These are phyloP conservation scores for Brachionus paranguensis DNA, from an alignment of 1,140 invertebrate species.

Conservation along the genomic window DNA sequence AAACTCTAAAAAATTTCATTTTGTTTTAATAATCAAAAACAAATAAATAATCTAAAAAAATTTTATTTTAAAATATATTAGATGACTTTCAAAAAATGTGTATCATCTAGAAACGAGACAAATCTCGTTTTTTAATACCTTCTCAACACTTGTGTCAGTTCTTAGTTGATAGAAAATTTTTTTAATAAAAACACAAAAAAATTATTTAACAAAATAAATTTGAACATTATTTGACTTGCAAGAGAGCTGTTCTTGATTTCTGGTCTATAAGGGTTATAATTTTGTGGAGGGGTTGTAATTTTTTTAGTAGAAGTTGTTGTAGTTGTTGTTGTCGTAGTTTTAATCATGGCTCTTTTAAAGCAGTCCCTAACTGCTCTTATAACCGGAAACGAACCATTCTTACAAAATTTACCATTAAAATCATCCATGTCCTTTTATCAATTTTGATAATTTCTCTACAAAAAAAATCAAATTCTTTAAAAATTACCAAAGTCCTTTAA, in stretches of 20 bases:
- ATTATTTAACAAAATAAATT: not conserved
- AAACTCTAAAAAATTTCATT: not conserved
- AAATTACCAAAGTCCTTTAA: not conserved
- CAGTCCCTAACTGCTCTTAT: constrained; percentile 55
- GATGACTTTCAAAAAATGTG: not conserved
- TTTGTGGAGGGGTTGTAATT: not conserved
- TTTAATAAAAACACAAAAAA: not conserved
- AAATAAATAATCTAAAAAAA: not conserved
- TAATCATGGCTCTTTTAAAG: constrained; percentile 28
- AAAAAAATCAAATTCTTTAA: not conserved
- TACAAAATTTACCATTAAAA: constrained; percentile 47
- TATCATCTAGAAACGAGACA: not conserved
- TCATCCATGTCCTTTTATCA: constrained; percentile 55
- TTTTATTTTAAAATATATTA: not conserved
- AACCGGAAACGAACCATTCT: constrained; percentile 59
- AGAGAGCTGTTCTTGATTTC: not conserved
- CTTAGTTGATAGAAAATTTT: not conserved
- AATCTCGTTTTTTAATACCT: not conserved
- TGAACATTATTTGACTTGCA: not conserved
- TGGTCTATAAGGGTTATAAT: not conserved
- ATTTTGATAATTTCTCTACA: not conserved
- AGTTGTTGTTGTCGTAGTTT: constrained; percentile 32
- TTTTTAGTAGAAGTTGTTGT: not conserved
- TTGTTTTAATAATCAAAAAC: not conserved
- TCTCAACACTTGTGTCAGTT: not conserved